phyloP scores from a whole-genome alignment of 92 coral and sea anemone species.

The Chrysogorgia sp. region DNA sequence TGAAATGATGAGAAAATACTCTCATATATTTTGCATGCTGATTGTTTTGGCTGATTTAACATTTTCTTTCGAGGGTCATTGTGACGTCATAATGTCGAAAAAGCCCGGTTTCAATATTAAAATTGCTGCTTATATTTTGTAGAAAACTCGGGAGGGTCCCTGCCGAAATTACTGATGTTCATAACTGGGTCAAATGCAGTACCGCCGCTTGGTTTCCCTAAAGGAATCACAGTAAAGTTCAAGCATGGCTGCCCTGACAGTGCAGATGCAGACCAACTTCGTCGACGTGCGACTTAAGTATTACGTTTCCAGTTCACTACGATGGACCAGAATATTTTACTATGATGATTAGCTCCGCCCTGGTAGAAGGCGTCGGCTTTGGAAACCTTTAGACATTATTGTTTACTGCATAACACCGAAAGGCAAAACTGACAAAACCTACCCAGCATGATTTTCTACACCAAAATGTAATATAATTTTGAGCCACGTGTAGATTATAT shows the following conservation, averaged over 20 bases:
- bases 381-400: too few relatives aligned
- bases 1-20: background rate
- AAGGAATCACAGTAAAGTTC: conserved; percentile 36
- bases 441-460: too few relatives aligned
- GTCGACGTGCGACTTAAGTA: conserved; percentile 3
- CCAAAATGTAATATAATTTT: too few relatives aligned
- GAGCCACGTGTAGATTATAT: too few relatives aligned
- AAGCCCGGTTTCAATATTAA: background rate
- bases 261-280: conserved; percentile 39
- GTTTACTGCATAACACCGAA: too few relatives aligned
- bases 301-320: conserved; percentile 21
- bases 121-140: background rate
- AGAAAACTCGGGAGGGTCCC: conserved; percentile 17
- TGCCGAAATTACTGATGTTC: conserved; percentile 27
- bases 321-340: conserved; percentile 19
- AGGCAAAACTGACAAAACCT: too few relatives aligned
- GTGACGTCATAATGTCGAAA: background rate
- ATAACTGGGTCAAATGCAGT: conserved; percentile 33
- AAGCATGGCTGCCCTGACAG: conserved; percentile 28
- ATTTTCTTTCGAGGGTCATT: background rate
- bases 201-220: conserved; percentile 30
- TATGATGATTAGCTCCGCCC: background rate
- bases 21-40: background rate
- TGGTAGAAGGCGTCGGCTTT: conserved; percentile 36
- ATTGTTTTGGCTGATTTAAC: background rate